Conservation (phyloP, 2,113 vertebrate species). For the Corvus hawaiiensis region DNA sequence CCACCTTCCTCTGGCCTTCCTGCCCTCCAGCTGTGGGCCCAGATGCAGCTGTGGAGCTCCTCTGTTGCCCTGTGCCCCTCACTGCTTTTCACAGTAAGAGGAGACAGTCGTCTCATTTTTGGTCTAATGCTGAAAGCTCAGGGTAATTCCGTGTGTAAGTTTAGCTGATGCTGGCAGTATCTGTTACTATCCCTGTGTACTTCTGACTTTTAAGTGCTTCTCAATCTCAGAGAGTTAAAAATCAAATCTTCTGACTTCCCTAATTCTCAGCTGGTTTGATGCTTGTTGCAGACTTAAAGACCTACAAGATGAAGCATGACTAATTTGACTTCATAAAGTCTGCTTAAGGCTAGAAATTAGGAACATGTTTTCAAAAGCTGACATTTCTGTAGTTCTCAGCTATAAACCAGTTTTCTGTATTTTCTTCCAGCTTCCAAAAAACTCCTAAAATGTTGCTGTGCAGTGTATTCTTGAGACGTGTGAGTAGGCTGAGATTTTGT, state of each 20-base stretch:
- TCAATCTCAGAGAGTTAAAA: conserved; percentile 3
- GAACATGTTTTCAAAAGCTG: conserved; percentile 12
- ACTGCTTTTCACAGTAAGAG: rapidly evolving
- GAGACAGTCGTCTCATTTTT: background rate
- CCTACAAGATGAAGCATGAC: conserved; percentile 2
- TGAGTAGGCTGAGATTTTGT: background rate
- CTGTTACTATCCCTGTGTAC: background rate
- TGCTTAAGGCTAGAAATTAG: conserved; percentile 11
- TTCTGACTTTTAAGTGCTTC: background rate
- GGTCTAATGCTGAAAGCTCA: background rate
- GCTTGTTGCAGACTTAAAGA: background rate
- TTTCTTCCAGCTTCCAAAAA: conserved; percentile 8
- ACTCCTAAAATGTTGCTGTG: background rate
- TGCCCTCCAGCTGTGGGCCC: conserved; percentile 5
- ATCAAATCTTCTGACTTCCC: background rate
- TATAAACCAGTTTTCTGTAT: background rate
- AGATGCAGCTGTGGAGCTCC: background rate
- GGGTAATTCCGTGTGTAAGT: background rate
- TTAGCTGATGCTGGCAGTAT: background rate
- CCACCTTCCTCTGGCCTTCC: background rate
- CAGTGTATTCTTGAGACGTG: background rate
- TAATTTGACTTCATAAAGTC: conserved; percentile 12
- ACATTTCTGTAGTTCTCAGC: background rate
- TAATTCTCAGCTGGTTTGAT: background rate
- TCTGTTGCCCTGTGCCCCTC: background rate